phyloP scores from a whole-genome alignment of 1,140 invertebrate species.

The Rhagoletis zephyria region DNA sequence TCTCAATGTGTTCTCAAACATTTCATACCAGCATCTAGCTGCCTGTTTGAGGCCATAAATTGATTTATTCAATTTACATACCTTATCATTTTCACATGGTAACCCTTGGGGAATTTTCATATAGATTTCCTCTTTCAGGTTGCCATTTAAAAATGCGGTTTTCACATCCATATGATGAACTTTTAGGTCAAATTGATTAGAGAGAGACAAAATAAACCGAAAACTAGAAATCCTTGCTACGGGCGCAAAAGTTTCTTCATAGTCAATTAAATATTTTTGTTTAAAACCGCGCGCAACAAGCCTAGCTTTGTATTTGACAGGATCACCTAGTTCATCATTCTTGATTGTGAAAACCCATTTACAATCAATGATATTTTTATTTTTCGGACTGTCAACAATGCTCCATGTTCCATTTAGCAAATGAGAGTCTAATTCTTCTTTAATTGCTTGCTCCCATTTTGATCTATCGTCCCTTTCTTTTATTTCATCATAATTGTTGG shows the following conservation, averaged over 20 bases:
- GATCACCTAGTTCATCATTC: constrained; percentile 66
- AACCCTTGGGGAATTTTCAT: constrained; percentile 68
- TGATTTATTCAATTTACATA: constrained; percentile 70
- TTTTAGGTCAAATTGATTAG: constrained; percentile 72
- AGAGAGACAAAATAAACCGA: constrained; percentile 71
- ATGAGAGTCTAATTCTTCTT: constrained; percentile 70
- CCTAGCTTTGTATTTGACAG: constrained; percentile 70
- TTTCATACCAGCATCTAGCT: constrained; percentile 66
- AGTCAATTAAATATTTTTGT: constrained; percentile 62
- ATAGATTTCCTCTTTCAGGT: constrained; percentile 55
- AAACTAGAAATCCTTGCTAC: constrained; percentile 61
- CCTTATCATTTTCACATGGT: constrained; percentile 56
- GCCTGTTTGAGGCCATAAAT: constrained; percentile 74
- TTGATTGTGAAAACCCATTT: constrained; percentile 71
- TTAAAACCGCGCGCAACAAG: constrained; percentile 73
- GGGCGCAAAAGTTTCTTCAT: constrained; percentile 49
- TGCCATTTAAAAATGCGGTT: constrained; percentile 54
- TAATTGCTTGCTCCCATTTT: constrained; percentile 69
- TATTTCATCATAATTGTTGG: constrained; percentile 67
- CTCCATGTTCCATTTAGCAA: constrained; percentile 70
- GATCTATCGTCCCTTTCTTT: constrained; percentile 62
- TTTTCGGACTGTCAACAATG: constrained; percentile 67
- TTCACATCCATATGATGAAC: constrained; percentile 63
- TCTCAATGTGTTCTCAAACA: constrained; percentile 62
- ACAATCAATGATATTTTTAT: constrained; percentile 71